These are phyloP conservation scores for Drosophila paramelanica DNA, from an alignment of 2,888 invertebrate species.

Conservation along the genomic window DNA sequence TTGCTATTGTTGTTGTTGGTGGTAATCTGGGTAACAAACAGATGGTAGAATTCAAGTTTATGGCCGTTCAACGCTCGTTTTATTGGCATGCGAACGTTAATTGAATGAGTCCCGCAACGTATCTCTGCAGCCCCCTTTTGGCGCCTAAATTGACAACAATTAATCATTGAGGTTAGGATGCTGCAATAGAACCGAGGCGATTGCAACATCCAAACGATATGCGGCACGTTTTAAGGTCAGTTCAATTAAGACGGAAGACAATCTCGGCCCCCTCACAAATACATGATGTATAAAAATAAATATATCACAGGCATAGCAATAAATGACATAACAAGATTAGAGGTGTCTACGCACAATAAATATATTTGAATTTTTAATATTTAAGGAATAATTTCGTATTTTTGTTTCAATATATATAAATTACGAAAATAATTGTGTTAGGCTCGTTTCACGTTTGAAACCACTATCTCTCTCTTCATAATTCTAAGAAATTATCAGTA, in stretches of 20 bases:
- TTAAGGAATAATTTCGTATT: too few relatives aligned
- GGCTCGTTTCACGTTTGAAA: too few relatives aligned
- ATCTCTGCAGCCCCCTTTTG: conserved; percentile 8
- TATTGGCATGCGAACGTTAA: conserved; percentile 65
- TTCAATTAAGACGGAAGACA: conserved; percentile 38
- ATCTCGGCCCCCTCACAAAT: conserved; percentile 1
- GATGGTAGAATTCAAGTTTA: conserved; percentile 62
- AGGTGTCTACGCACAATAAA: too few relatives aligned
- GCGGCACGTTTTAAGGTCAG: conserved; percentile 35
- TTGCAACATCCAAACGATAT: conserved; percentile 68
- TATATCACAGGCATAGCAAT: neutral
- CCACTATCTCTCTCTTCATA: too few relatives aligned
- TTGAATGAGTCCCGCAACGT: conserved; percentile 56
- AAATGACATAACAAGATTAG: too few relatives aligned
- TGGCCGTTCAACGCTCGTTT: conserved; percentile 62
- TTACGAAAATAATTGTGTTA: too few relatives aligned
- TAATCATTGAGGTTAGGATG: conserved; percentile 46
- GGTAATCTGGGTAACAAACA: conserved; percentile 50
- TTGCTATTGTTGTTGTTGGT: conserved; percentile 18
- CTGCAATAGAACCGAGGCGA: conserved; percentile 63
- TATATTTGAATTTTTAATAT: too few relatives aligned
- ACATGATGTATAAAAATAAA: too few relatives aligned
- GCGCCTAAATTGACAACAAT: conserved; percentile 66
- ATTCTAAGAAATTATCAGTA: too few relatives aligned
- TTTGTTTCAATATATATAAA: too few relatives aligned